Evolutionary conservation across 2,113 vertebrate species (phyloP).

Genomic region (Hippocampus guttulatus): DNA sequence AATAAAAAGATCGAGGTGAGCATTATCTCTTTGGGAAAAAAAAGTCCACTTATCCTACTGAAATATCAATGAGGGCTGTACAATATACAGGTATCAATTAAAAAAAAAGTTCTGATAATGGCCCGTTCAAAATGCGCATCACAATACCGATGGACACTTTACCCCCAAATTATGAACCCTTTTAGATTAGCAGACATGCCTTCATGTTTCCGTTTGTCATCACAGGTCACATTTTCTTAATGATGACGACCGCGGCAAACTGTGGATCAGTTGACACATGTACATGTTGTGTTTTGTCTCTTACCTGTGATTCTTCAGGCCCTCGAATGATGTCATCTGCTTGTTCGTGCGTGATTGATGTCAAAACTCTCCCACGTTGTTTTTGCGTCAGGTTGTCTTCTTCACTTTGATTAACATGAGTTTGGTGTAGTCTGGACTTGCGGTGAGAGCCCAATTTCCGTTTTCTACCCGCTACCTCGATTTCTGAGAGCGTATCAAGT

Average conservation of each 20-base stretch:
- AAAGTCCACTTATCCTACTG: no score
- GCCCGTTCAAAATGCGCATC: no score
- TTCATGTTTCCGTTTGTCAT: neutral
- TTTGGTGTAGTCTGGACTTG: slow-evolving; percentile 41
- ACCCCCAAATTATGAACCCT: no score
- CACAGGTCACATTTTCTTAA: neutral
- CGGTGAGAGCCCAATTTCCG: slow-evolving; percentile 72
- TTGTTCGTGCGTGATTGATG: slow-evolving; percentile 8
- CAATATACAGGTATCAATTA: no score
- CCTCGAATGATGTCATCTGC: neutral
- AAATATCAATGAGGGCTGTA: no score
- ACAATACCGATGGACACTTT: no score
- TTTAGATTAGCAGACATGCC: neutral
- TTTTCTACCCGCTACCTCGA: slow-evolving; percentile 31
- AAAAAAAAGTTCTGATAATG: no score
- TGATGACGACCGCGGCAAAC: neutral
- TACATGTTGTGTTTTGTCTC: neutral
- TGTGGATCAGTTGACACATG: no score
- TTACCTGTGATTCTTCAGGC: slow-evolving; percentile 43
- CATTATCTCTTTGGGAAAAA: no score
- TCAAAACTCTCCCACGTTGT: slow-evolving; percentile 3
- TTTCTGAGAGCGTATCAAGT: slow-evolving; percentile 22
- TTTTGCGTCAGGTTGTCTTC: slow-evolving; percentile 7
- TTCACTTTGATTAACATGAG: neutral
- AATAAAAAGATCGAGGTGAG: no score